These are phyloP conservation scores for Diprion similis DNA, from an alignment of 1,140 invertebrate species.

Conservation along the genomic window DNA sequence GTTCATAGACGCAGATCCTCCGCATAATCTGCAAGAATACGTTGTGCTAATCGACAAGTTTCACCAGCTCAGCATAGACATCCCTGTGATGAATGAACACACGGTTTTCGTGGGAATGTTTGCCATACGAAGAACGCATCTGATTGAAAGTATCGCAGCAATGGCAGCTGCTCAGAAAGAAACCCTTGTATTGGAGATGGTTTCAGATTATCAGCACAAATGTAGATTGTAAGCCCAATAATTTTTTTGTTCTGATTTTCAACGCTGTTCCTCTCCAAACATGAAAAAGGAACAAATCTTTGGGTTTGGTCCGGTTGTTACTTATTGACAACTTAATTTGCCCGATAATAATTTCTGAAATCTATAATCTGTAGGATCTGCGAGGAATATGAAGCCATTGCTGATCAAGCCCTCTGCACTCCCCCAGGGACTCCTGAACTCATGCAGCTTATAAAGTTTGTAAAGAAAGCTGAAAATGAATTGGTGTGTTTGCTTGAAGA, in stretches of 20 bases:
- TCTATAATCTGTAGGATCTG: conserved; percentile 70
- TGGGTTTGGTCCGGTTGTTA: too few relatives aligned
- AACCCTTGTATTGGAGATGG: conserved; percentile 76
- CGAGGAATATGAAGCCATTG: conserved; percentile 84
- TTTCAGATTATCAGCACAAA: conserved; percentile 78
- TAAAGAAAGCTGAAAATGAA: conserved; percentile 76
- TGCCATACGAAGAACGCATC: conserved; percentile 80
- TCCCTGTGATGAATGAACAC: conserved; percentile 70
- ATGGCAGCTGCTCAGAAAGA: conserved; percentile 75
- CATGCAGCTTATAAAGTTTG: conserved; percentile 83
- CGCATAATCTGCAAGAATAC: conserved; percentile 73
- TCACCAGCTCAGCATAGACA: conserved; percentile 68
- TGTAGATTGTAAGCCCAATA: conserved; percentile 73
- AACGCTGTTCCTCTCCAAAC: background rate
- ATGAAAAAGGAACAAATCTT: too few relatives aligned
- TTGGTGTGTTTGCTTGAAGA: conserved; percentile 78
- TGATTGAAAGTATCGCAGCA: conserved; percentile 77
- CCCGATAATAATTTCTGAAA: conserved; percentile 23
- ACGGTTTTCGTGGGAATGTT: conserved; percentile 83
- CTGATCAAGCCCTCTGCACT: conserved; percentile 77
- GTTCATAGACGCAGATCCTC: conserved; percentile 71
- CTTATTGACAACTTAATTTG: too few relatives aligned
- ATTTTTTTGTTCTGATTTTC: conserved; percentile 15
- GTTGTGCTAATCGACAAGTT: conserved; percentile 70
- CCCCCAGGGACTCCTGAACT: conserved; percentile 85